Evolutionary conservation across 2,113 vertebrate genomes (phyloP).

Genomic region (Verasper variegatus): DNA sequence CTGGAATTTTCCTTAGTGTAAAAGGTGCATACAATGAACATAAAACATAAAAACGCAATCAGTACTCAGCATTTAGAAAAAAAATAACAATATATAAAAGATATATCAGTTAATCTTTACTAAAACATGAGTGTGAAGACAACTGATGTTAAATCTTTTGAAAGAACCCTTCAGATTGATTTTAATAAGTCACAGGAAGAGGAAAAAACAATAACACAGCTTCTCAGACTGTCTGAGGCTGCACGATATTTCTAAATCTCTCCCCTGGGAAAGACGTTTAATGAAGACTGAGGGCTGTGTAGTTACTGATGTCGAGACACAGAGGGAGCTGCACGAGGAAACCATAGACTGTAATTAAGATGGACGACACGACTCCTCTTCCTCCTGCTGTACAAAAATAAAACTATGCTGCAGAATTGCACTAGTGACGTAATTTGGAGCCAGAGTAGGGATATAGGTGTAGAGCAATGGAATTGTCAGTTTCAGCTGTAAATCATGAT

Average conservation of each 20-base stretch:
- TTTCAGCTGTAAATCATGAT: no score
- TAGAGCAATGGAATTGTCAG: no score
- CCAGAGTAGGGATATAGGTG: no score
- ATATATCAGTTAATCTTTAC: background rate
- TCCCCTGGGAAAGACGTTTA: constrained; percentile 40
- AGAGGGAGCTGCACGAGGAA: constrained; percentile 20
- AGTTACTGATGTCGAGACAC: constrained; percentile 47
- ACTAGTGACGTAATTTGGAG: no score
- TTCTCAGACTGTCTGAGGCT: constrained; percentile 4
- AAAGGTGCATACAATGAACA: no score
- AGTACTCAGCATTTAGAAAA: no score
- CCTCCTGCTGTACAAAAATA: background rate
- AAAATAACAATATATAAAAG: no score
- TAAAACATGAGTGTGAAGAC: background rate
- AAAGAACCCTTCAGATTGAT: background rate
- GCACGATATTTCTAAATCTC: constrained; percentile 14
- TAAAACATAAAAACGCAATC: no score
- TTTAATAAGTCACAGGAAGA: background rate
- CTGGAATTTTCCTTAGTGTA: no score
- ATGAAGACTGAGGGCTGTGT: constrained; percentile 55
- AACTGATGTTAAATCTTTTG: background rate
- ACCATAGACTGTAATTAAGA: background rate
- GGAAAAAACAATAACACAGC: background rate
- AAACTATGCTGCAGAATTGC: background rate
- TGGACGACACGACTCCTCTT: background rate